Base-by-base conservation (phyloP, 2,797 vertebrate genomes). In the Chelon auratus region DNA sequence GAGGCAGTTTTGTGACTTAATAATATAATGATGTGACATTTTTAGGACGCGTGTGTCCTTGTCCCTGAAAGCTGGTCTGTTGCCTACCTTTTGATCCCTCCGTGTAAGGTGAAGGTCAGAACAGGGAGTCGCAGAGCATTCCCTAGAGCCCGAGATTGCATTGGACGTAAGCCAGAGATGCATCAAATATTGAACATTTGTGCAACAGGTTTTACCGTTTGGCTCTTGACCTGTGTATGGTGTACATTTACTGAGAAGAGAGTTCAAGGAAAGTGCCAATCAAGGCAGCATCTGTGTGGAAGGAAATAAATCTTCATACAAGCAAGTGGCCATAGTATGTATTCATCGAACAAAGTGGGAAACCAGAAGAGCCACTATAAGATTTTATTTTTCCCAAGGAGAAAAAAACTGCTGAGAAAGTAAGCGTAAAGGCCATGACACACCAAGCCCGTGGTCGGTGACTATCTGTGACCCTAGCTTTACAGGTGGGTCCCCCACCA, bases 121-220 rank as follows among this genome's bases (percentile, higher is more conserved):
- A 39, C 17, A 12, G 17, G 33, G 72, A 64, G 52, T 62, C 17
- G 12, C 72, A 40, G 39, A 67, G 68, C 66, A 78, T 71, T 68
- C 66, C 69, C 57, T 12, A 1, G n/a, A 78, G 66, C 55, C 82
- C 74, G 22, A 82, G 83, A 90, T 88, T 69, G 84, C 66, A 62
- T 51, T 89, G 88, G 89, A 63, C 1, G 0, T 24, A 11, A 33
- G 82, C 89, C 90, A 91, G 22, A 57, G 61, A 87, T 24, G 77
- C 87, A 79, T 88, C 74, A 77, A 82, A 84, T 78, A 87, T 89
- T 48, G 59, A 86, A 73, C 61, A 52, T 22, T 66, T 13, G 9
- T 62, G 76, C 62, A 75, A 66, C 75, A 58, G 65, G 45, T 86
- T 76, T 36, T 12, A 50, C 26, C 40, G 39, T 24, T 18, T 58